A percentile compares a stretch with the other conserved stretches of the same genome.
phyloP scores from a whole-genome alignment of 1,140 invertebrate genomes.

The Drosophila varians region DNA sequence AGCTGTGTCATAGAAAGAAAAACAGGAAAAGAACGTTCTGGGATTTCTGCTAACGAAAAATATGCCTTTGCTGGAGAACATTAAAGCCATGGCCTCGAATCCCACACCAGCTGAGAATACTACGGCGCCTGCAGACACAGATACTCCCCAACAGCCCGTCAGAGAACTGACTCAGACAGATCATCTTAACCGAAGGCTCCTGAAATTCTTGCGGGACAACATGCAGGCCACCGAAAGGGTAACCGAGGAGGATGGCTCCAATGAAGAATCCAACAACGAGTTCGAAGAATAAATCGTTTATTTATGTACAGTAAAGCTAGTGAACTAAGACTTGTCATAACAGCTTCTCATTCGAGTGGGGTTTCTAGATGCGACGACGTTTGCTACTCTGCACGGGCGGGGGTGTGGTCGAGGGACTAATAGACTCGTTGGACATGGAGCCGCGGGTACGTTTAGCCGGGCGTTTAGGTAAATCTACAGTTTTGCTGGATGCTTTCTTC shows the following conservation, averaged over 20 bases:
- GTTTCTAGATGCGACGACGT: slow-evolving; percentile 72
- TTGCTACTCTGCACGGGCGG: slow-evolving; percentile 76
- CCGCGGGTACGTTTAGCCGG: slow-evolving; percentile 81
- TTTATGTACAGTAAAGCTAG: slow-evolving; percentile 61
- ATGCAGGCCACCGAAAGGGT: slow-evolving; percentile 55
- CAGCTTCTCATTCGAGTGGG: slow-evolving; percentile 18
- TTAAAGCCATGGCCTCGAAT: slow-evolving; percentile 47
- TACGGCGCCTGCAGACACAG: slow-evolving; percentile 22
- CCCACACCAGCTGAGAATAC: slow-evolving; percentile 24
- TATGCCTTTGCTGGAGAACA: slow-evolving; percentile 62
- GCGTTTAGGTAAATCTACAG: slow-evolving; percentile 69
- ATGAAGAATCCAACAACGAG: slow-evolving; percentile 53
- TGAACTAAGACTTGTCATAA: slow-evolving; percentile 40
- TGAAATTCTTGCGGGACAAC: slow-evolving; percentile 67
- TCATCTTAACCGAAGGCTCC: slow-evolving; percentile 67
- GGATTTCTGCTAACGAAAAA: slow-evolving; percentile 3
- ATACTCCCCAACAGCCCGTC: slow-evolving; percentile 24
- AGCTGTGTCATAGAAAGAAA: slow-evolving; percentile 26
- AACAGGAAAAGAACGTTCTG: not conserved
- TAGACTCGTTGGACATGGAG: slow-evolving; percentile 81
- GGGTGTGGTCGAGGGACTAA: slow-evolving; percentile 81
- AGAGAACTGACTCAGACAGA: slow-evolving; percentile 78
- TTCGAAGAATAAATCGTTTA: slow-evolving; percentile 64
- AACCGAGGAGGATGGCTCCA: slow-evolving; percentile 23
- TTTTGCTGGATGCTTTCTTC: slow-evolving; percentile 68